phyloP scores from a whole-genome alignment of 2,888 invertebrate genomes.

The Apoda limacodes region DNA sequence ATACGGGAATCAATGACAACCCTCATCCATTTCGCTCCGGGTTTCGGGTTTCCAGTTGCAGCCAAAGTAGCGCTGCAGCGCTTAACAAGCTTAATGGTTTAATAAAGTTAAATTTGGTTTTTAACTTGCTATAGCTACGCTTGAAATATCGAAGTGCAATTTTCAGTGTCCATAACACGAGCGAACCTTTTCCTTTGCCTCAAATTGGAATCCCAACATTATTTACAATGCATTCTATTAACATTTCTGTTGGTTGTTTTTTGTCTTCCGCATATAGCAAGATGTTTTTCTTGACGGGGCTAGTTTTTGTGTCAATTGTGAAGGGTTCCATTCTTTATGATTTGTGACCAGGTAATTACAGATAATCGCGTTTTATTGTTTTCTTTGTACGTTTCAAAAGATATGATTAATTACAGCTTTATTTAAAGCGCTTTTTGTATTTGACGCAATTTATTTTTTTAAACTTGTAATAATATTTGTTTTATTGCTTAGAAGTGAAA shows the following conservation, averaged over 20 bases:
- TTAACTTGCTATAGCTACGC: too few relatives aligned
- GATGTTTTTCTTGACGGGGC: too few relatives aligned
- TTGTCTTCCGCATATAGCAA: too few relatives aligned
- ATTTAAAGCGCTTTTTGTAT: too few relatives aligned
- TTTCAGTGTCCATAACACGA: slow-evolving; percentile 49
- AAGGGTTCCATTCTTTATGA: slow-evolving; percentile 54
- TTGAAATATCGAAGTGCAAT: slow-evolving; percentile 33
- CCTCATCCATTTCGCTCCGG: slow-evolving; percentile 53
- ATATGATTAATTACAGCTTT: too few relatives aligned
- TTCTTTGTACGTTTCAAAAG: too few relatives aligned
- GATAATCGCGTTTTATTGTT: too few relatives aligned
- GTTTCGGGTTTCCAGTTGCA: slow-evolving; percentile 36
- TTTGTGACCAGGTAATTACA: slow-evolving; percentile 51
- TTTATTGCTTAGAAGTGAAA: too few relatives aligned
- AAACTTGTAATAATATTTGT: too few relatives aligned
- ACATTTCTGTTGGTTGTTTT: slow-evolving; percentile 41
- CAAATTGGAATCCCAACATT: slow-evolving; percentile 33
- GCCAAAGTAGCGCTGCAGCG: slow-evolving; percentile 34
- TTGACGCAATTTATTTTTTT: too few relatives aligned
- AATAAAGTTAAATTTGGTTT: too few relatives aligned
- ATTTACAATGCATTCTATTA: slow-evolving; percentile 31
- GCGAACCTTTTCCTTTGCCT: slow-evolving; percentile 33
- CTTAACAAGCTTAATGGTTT: slow-evolving; percentile 24
- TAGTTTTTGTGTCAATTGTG: too few relatives aligned
- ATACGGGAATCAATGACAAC: slow-evolving; percentile 47